Evolutionary conservation across 2,888 invertebrate species (phyloP).

Genomic region (Melinaea menophilus): DNA sequence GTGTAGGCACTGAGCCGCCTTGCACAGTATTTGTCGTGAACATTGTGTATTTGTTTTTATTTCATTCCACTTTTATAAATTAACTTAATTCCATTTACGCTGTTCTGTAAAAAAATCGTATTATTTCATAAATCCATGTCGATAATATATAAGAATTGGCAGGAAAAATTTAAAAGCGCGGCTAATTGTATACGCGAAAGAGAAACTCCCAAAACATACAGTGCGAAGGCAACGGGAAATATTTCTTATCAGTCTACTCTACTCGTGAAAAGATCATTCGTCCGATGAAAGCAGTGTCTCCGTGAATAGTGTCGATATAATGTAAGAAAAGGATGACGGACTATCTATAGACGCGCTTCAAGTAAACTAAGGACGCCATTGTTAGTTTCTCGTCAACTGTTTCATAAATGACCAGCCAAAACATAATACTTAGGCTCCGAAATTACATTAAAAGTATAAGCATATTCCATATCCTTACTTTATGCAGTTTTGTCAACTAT

Average conservation of each 20-base stretch:
- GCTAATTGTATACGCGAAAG: constrained; percentile 60
- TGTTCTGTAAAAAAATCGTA: constrained; percentile 24
- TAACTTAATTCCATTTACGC: constrained; percentile 13
- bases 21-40: constrained; percentile 80
- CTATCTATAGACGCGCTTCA: constrained; percentile 67
- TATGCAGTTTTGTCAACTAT: constrained; percentile 20
- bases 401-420: constrained; percentile 17
- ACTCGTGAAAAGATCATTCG: constrained; percentile 74
- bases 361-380: constrained; percentile 73
- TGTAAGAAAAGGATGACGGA: constrained; percentile 79
- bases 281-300: constrained; percentile 68
- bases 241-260: constrained; percentile 73
- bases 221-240: constrained; percentile 76
- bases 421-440: not conserved
- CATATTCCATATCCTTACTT: constrained; percentile 39
- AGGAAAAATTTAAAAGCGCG: constrained; percentile 59
- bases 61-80: constrained; percentile 15
- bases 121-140: constrained; percentile 10
- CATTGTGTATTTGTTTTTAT: constrained; percentile 52
- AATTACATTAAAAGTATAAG: constrained; percentile 8
- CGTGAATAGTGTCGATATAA: constrained; percentile 69
- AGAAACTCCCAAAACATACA: constrained; percentile 67
- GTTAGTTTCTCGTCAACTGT: constrained; percentile 40
- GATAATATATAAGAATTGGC: constrained; percentile 17
- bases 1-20: constrained; percentile 78